Evolutionary conservation across 37 sponge, comb jelly and placozoan species (phyloP).

Genomic region (Ianthella basta): DNA sequence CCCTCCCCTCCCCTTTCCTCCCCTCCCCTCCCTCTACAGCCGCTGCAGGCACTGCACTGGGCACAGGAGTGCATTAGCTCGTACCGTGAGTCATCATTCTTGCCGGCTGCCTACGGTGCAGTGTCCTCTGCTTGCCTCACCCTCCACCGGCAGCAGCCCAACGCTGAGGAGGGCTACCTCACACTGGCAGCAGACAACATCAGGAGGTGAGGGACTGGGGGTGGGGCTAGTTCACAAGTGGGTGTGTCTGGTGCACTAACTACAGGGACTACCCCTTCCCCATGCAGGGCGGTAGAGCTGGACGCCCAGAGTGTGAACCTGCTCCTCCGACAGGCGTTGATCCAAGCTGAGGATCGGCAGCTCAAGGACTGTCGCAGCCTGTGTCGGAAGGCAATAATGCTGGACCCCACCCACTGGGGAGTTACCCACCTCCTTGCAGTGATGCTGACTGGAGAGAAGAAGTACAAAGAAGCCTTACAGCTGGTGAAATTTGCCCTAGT

Average conservation of each 20-base stretch:
- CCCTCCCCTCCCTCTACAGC: not conserved
- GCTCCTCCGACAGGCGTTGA: not conserved
- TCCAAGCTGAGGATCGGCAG: not conserved
- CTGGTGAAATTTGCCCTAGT: not conserved
- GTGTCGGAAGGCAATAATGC: not conserved
- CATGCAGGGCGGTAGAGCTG: not conserved
- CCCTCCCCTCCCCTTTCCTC: not conserved
- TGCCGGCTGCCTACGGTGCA: conserved; percentile 1
- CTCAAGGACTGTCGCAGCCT: conserved; percentile 12
- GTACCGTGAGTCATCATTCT: not conserved
- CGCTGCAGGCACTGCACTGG: not conserved
- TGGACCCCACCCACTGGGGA: conserved; percentile 30
- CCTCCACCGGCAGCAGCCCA: conserved; percentile 1
- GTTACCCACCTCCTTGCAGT: conserved; percentile 8
- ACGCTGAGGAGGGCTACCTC: not conserved
- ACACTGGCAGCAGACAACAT: conserved; percentile 2
- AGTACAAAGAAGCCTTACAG: not conserved
- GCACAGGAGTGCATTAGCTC: not conserved
- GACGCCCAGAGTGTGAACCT: not conserved
- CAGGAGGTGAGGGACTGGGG: not conserved
- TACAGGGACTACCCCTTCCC: not conserved
- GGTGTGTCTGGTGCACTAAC: not conserved
- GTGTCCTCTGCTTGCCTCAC: not conserved
- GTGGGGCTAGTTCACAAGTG: too few species aligned
- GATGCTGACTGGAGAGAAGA: conserved; percentile 22